These are phyloP conservation scores for Upupa epops DNA, from an alignment of 2,113 vertebrate genomes.

Conservation along the genomic window DNA sequence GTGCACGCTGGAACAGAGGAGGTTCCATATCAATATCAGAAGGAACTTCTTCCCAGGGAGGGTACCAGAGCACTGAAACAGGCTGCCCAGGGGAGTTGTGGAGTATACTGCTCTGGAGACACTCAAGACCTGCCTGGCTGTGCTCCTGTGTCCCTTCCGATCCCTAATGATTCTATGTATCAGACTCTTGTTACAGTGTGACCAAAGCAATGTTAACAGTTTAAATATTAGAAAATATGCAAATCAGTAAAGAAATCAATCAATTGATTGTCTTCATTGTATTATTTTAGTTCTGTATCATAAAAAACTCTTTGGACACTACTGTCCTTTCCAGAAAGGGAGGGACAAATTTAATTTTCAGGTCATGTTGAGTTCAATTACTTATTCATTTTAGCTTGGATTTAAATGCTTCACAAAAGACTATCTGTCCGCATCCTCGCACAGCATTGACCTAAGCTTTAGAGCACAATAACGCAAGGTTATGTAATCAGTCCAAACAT, in stretches of 20 bases:
- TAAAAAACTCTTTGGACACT: background rate
- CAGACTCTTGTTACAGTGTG: background rate
- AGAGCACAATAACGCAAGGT: background rate
- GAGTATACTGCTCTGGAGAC: too few species aligned
- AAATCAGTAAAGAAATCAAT: background rate
- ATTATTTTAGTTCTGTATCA: background rate
- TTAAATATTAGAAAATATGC: background rate
- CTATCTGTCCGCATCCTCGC: background rate
- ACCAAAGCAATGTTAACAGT: background rate
- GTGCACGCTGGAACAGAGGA: too few species aligned
- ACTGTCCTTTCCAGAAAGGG: background rate
- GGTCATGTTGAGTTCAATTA: background rate
- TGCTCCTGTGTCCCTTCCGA: too few species aligned
- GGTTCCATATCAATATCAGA: too few species aligned
- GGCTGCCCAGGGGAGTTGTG: too few species aligned
- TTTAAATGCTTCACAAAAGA: background rate
- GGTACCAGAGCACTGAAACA: too few species aligned
- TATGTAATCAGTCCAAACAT: background rate
- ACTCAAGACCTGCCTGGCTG: too few species aligned
- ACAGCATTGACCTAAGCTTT: background rate
- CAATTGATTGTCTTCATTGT: background rate
- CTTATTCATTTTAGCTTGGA: background rate
- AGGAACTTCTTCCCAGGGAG: too few species aligned
- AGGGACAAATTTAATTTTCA: conserved; percentile 22
- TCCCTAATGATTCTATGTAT: too few species aligned